phyloP scores from a whole-genome alignment of 2,113 vertebrate genomes.

The Coryphaenoides rupestris region DNA sequence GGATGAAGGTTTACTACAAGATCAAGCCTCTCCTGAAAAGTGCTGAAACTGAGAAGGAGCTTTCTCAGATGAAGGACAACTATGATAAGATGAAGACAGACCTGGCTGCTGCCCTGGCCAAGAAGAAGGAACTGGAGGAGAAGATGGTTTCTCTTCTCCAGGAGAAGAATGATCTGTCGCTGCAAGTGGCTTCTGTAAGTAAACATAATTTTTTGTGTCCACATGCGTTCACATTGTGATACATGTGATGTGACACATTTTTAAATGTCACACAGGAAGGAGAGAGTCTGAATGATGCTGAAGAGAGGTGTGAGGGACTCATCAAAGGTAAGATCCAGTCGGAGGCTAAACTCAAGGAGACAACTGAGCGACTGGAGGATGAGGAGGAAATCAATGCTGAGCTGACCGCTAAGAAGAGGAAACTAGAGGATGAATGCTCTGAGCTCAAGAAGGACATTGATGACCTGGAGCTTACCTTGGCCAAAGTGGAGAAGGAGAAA shows the following conservation, averaged over 20 bases:
- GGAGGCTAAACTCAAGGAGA: background rate
- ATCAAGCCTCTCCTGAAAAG: conserved; percentile 60
- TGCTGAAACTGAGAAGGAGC: conserved; percentile 55
- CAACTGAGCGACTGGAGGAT: background rate
- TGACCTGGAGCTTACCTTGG: conserved; percentile 75
- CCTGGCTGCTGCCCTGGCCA: too few species aligned
- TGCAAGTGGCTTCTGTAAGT: too few species aligned
- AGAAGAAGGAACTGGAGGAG: conserved; percentile 32
- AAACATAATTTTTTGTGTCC: conserved; percentile 15
- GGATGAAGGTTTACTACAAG: conserved; percentile 67
- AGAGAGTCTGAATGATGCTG: conserved; percentile 42
- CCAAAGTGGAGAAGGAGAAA: conserved; percentile 78
- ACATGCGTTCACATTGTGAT: too few species aligned
- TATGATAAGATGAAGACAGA: conserved; percentile 49
- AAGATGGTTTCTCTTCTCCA: conserved; percentile 59
- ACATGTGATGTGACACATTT: too few species aligned
- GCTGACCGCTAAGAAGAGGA: conserved; percentile 75
- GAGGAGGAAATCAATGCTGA: conserved; percentile 74
- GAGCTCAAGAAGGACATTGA: conserved; percentile 80
- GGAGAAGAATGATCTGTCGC: conserved; percentile 4
- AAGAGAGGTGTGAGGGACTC: background rate
- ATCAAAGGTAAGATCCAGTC: background rate
- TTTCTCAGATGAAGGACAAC: conserved; percentile 52
- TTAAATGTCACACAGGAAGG: conserved; percentile 51
- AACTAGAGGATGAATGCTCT: conserved; percentile 79